Evolutionary conservation across 2,797 vertebrate species (phyloP), one percentile per base, ranked within the genome.

Genomic region (Anguilla obscura): DNA sequence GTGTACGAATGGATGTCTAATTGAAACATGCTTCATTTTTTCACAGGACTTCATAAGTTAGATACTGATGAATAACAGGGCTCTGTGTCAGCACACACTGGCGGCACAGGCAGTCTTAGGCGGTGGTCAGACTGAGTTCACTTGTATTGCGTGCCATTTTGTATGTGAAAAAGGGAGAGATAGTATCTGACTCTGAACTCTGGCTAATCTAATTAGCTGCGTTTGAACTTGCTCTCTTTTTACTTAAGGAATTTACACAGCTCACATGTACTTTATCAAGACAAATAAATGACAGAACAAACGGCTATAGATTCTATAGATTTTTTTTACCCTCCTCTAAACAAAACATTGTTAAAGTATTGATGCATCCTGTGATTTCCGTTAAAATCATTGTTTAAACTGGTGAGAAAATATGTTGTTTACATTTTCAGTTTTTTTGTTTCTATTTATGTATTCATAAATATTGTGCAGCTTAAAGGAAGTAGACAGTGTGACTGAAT

Each of bases 141-240:
- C 48, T 82, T 58, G 52, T 56, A 27, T 84, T 60, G 91, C 87
- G 90, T 71, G 90, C 91, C 88, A 71, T 84, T 69, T 33, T 93
- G 92, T 94, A 93, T 93, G 92, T 79, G 88, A 93, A 93, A 89
- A 85, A 2, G 86, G 85, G 92, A 58, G 52, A 88, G 93, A 94
- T 93, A 90, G 89, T 90, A 94, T 95, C 94, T 91, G 90, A 66
- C 93, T 95, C 94, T 95, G 94, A 94, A 95, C 94, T 94, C 92
- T 0, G 90, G 90, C 88, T 94, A 94, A 94, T 95, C 92, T 88
- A 91, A 94, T 94, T 91, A 94, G 92, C 54, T 79, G 85, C 0
- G 91, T 94, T 95, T 94, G 93, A 95, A 94, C 92, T 92, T 85
- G 90, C 90, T 91, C 89, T 56, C n/a, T 48, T 71, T 27, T 86